phyloP scores from a whole-genome alignment of 2,888 invertebrate species.

The Horisme vitalbata region DNA sequence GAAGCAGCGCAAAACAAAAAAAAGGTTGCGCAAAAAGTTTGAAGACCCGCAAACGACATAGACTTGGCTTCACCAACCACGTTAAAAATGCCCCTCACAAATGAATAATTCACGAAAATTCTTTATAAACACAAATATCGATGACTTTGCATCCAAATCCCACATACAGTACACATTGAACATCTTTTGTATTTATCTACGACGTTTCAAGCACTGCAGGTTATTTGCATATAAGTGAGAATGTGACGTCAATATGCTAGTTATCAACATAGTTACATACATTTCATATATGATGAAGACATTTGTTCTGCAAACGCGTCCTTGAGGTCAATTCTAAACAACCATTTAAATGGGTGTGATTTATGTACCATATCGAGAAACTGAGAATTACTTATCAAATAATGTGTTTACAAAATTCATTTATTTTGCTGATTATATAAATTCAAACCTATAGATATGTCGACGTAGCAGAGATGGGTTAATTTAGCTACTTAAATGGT shows the following conservation, averaged over 20 bases:
- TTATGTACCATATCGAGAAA: no score
- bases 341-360: conserved; percentile 26
- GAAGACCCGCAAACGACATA: no score
- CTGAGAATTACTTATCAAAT: no score
- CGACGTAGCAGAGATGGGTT: no score
- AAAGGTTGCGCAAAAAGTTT: no score
- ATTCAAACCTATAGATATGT: no score
- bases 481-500: no score
- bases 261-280: conserved; percentile 47
- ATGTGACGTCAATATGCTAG: conserved; percentile 34
- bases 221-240: conserved; percentile 36
- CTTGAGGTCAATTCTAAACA: conserved; percentile 5
- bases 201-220: conserved; percentile 26
- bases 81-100: no score
- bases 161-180: conserved; percentile 77
- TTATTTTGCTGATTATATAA: no score
- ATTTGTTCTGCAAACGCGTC: conserved; percentile 13
- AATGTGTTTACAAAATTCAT: no score
- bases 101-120: conserved; percentile 49
- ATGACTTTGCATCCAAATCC: conserved; percentile 64
- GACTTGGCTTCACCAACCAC: no score
- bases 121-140: conserved; percentile 53
- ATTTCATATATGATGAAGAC: conserved; percentile 35
- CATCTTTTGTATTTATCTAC: conserved; percentile 46
- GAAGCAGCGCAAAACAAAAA: no score